A percentile compares a stretch with the other conserved stretches of the same genome.
These are phyloP conservation scores for Castor canadensis DNA, from an alignment of 2,113 vertebrate species.

Conservation along the genomic window DNA sequence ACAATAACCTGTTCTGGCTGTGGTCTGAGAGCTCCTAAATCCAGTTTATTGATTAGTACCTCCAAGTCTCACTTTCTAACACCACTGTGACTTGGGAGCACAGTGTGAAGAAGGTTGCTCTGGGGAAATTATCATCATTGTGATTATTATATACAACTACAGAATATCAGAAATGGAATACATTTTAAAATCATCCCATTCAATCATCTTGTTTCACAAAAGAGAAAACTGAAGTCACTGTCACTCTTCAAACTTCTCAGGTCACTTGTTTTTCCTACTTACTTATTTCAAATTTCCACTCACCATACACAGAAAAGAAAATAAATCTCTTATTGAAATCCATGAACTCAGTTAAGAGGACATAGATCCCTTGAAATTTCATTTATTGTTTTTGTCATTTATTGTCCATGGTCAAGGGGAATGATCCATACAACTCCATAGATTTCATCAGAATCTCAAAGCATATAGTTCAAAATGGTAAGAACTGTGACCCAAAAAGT, in stretches of 20 bases:
- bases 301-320: neutral
- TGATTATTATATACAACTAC: neutral
- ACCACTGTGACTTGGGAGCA: neutral
- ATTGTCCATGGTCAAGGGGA: neutral
- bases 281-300: neutral
- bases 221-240: neutral
- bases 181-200: slow-evolving; percentile 25
- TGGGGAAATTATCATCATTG: neutral
- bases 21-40: neutral
- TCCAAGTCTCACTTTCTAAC: neutral
- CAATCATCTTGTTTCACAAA: neutral
- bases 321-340: neutral
- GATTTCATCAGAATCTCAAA: neutral
- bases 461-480: neutral
- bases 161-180: neutral
- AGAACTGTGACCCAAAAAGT: neutral
- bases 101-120: neutral
- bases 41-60: neutral
- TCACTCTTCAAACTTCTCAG: neutral
- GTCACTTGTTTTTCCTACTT: neutral
- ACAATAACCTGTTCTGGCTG: neutral
- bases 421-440: neutral
- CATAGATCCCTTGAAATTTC: neutral
- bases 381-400: neutral
- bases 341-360: neutral